Conservation (phyloP, 2,113 vertebrate species). For the Dipodomys merriami region DNA sequence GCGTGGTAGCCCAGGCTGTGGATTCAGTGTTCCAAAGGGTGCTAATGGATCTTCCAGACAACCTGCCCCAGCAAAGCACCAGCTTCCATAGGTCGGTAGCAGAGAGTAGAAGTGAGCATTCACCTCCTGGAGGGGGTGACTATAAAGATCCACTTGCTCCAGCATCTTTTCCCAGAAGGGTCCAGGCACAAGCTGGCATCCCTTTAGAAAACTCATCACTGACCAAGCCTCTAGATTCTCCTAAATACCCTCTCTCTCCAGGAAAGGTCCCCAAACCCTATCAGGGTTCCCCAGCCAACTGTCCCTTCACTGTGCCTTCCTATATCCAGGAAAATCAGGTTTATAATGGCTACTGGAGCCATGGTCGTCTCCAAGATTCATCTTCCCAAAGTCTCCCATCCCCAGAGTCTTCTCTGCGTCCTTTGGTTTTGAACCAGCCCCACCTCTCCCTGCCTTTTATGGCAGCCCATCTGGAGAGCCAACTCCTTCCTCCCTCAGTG, state of each 20-base stretch:
- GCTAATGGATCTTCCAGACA: conserved; percentile 82
- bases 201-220: conserved; percentile 85
- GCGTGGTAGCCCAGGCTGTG: conserved; percentile 89
- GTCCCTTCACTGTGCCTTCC: conserved; percentile 82
- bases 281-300: conserved; percentile 82
- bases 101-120: conserved; percentile 50
- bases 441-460: conserved; percentile 77
- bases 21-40: conserved; percentile 91
- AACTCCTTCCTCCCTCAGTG: conserved; percentile 85
- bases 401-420: conserved; percentile 83
- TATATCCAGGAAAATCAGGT: conserved; percentile 88
- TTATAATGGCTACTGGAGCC: conserved; percentile 84
- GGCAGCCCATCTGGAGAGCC: conserved; percentile 80
- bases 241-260: conserved; percentile 78
- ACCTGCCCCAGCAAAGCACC: conserved; percentile 54
- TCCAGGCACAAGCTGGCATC: conserved; percentile 60
- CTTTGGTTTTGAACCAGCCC: conserved; percentile 89
- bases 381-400: conserved; percentile 82
- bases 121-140: conserved; percentile 23
- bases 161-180: not conserved
- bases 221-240: conserved; percentile 82
- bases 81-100: not conserved
- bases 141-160: conserved; percentile 56
- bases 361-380: conserved; percentile 74
- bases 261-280: conserved; percentile 84